Evolutionary conservation across 2,797 vertebrate species (phyloP).

Genomic region (Acrocephalus scirpaceus): DNA sequence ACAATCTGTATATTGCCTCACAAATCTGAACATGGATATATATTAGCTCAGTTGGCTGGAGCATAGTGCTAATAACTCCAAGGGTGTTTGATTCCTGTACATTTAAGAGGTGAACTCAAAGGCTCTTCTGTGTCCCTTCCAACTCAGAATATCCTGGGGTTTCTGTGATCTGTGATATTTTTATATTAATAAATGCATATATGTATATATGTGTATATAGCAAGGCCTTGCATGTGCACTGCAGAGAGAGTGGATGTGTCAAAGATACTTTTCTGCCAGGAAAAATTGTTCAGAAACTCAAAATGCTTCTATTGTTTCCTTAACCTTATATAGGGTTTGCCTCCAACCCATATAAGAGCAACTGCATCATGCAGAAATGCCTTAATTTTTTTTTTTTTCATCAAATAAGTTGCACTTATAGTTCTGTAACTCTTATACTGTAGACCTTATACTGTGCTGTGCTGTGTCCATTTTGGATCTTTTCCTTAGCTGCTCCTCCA

Average conservation of each 20-base stretch:
- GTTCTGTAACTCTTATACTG: background rate
- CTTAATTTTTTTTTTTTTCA: background rate
- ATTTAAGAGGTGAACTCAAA: no score
- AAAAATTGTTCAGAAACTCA: background rate
- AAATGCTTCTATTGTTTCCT: background rate
- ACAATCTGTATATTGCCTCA: background rate
- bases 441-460: no score
- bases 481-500: background rate
- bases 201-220: background rate
- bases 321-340: background rate
- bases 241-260: background rate
- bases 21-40: background rate
- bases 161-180: background rate
- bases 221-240: background rate
- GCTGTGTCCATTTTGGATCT: background rate
- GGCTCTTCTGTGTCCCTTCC: background rate
- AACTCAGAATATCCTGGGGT: background rate
- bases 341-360: background rate
- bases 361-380: background rate
- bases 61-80: no score
- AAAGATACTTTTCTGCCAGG: background rate
- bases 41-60: background rate
- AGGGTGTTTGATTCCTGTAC: background rate
- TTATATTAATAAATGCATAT: background rate
- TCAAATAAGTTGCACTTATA: accelerated